Evolutionary conservation across 1,140 invertebrate species (phyloP), one percentile per base, ranked within the genome.

Genomic region (Geopemphigus sp.): DNA sequence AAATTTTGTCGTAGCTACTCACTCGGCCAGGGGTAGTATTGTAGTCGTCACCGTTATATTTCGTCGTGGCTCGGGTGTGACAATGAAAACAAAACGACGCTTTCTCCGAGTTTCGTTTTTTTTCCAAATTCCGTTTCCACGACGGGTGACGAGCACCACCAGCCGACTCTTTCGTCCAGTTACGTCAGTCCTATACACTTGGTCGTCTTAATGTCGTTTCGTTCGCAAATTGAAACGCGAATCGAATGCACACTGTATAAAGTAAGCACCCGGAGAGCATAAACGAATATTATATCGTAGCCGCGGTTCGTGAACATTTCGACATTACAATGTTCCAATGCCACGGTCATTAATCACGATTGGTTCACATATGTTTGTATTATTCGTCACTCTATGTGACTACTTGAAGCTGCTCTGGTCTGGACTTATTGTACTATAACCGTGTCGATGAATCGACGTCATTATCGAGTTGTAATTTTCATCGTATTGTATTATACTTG

Each of bases 61-160:
- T 24, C 45, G n/a, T 68, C 22, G 64, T 47, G 32, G 45, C 39
- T 39, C n/a, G n/a, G n/a, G n/a, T n/a, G 61, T 45, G 63, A 68
- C 45, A 68, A 68, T 26, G 45, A 50, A 68, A 50, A 68, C 8
- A 70, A 5, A 50, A 70, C 32, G 32, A 50, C 56, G 50, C 53
- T 73, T 73, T 73, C 70, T 56, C 70, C 57, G 32, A 39, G 45
- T 61, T 80, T 47, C 54, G 11, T 63, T 47, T 59, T 63, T 61
- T 14, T 74, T 19, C 22, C 3, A 39, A 39, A 39, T 59, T 19
- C 6, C 47, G 10, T 61, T 45, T 24, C 15, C 15, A 68, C 45
- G 6, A 64, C n/a, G n/a, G 39, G 22, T 32, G 14, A 50, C 29
- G 22, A 68, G 14, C 8, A 17, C 15, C 15, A 19, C 24, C 32